These are phyloP conservation scores for Cetoscarus ocellatus DNA, from an alignment of 2,797 vertebrate genomes.

Conservation along the genomic window DNA sequence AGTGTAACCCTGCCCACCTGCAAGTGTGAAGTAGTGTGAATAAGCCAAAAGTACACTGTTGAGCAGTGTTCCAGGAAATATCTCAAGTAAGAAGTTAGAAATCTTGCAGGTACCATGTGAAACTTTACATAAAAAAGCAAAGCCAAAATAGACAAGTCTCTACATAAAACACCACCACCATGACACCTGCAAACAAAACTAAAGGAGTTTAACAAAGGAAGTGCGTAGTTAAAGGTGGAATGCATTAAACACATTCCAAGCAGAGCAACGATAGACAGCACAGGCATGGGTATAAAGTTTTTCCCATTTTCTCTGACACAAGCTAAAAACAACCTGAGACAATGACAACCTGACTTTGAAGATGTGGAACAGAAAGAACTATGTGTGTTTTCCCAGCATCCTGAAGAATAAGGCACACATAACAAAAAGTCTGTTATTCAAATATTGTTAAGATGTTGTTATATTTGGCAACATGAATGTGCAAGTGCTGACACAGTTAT, in stretches of 20 bases:
- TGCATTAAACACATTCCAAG: slow-evolving; percentile 34
- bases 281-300: slow-evolving; percentile 73
- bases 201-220: slow-evolving; percentile 37
- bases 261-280: slow-evolving; percentile 86
- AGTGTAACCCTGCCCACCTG: slow-evolving; percentile 6
- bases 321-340: slow-evolving; percentile 39
- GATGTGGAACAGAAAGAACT: slow-evolving; percentile 19
- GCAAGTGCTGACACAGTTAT: not conserved
- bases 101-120: not conserved
- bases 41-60: slow-evolving; percentile 16
- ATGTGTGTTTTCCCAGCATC: slow-evolving; percentile 33
- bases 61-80: slow-evolving; percentile 28
- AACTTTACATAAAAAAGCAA: slow-evolving; percentile 37
- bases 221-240: slow-evolving; percentile 33
- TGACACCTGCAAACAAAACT: slow-evolving; percentile 65
- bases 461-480: slow-evolving; percentile 35
- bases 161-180: slow-evolving; percentile 89
- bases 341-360: slow-evolving; percentile 41
- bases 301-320: slow-evolving; percentile 30
- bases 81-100: slow-evolving; percentile 19
- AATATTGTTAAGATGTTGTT: slow-evolving; percentile 15
- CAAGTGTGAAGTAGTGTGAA: slow-evolving; percentile 2
- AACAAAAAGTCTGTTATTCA: slow-evolving; percentile 19
- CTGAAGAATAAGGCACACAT: slow-evolving; percentile 26
- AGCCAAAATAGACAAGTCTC: slow-evolving; percentile 90